Conservation (phyloP, 1,140 invertebrate species). For the Pemphigus obesinymphae region DNA sequence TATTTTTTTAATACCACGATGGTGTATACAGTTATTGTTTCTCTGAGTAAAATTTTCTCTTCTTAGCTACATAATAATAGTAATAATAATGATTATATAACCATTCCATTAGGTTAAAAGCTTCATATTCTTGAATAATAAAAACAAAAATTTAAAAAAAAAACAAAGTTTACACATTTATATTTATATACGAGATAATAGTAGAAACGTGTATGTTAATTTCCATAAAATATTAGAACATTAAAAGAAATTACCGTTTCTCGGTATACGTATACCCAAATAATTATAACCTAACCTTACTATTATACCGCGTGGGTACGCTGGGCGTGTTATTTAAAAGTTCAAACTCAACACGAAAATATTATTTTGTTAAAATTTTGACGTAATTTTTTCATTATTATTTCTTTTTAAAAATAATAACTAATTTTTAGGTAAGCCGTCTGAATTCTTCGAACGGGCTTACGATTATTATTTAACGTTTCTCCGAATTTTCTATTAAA, state of each 20-base stretch:
- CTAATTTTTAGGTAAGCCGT: too few species aligned
- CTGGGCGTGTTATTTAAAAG: not conserved
- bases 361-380: too few species aligned
- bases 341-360: not conserved
- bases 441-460: too few species aligned
- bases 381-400: too few species aligned
- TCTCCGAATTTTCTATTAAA: too few species aligned
- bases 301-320: not conserved
- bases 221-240: not conserved
- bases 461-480: too few species aligned
- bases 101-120: constrained; percentile 30
- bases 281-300: too few species aligned
- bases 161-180: constrained; percentile 6
- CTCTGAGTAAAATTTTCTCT: not conserved
- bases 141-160: too few species aligned
- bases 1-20: too few species aligned
- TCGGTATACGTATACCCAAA: not conserved
- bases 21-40: not conserved
- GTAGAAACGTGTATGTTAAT: constrained; percentile 11
- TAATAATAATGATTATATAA: not conserved
- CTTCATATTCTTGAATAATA: too few species aligned
- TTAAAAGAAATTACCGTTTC: not conserved
- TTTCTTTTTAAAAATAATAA: too few species aligned
- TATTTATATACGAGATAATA: not conserved
- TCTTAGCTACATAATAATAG: not conserved